Evolutionary conservation across 2,888 invertebrate species (phyloP), one percentile per base, ranked within the genome.

Genomic region (Leucania comma): DNA sequence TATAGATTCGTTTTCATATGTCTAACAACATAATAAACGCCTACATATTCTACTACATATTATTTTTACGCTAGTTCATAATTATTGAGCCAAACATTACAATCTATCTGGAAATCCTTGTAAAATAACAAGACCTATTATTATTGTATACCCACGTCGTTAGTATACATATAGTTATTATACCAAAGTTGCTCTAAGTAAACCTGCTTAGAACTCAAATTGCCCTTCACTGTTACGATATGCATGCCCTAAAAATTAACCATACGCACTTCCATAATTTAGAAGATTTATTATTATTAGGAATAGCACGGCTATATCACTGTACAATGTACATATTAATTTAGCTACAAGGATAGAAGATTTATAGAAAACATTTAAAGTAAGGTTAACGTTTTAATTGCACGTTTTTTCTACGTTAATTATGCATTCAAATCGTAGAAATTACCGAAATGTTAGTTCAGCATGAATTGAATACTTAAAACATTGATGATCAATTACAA

Each of bases 61-160:
- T 48, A 66, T 57, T 70, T 74, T 74, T 59, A 38, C 38, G n/a
- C 26, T 8, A 63, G 48, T 8, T 62, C 14, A 48, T 71, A 75
- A 67, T 73, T 77, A 73, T 62, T 57, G 20, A 12, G 67, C 60
- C 56, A 35, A 80, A 78, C 78, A 69, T 78, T 78, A 72, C 70
- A 80, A 59, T 80, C 50, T 78, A 76, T 73, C 73, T 84, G 38
- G 78, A 81, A 72, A 74, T 69, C 84, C 84, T 84, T 84, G 84
- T 67, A 66, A 70, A 46, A 68, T 70, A 62, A 61, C 74, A 57
- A 84, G 66, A 72, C 57, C 73, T 63, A 74, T 78, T 78, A 81
- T 80, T 73, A 83, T 50, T 22, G 62, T 72, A 77, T 74, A 77
- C 74, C 82, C 74, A 82, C 75, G 70, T 72, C 24, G 66, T 74